A percentile compares a stretch with the other conserved stretches of the same genome.
phyloP scores from a whole-genome alignment of 2,113 vertebrate genomes.

The Mustela nigripes region DNA sequence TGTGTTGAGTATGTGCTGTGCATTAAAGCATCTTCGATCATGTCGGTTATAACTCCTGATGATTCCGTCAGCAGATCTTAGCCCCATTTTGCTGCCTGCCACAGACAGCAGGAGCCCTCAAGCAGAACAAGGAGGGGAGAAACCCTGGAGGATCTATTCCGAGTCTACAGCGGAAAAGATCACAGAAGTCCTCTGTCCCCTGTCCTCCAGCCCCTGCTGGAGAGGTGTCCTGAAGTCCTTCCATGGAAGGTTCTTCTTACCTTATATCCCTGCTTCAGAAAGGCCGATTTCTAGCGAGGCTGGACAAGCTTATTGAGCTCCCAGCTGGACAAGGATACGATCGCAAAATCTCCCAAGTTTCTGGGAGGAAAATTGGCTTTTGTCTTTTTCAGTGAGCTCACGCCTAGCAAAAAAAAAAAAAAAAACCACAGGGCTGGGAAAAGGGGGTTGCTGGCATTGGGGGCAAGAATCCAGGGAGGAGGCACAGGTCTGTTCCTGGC shows the following conservation, averaged over 20 bases:
- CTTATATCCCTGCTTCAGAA: background rate
- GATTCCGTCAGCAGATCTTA: background rate
- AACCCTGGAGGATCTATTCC: background rate
- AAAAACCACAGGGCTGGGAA: background rate
- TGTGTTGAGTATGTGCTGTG: background rate
- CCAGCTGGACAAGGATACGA: background rate
- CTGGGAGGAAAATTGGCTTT: background rate
- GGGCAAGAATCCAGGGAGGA: too few species aligned
- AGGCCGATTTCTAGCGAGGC: background rate
- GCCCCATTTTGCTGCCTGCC: background rate
- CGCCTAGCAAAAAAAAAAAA: rapidly evolving
- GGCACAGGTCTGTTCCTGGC: background rate
- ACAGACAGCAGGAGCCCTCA: background rate
- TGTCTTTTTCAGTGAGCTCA: background rate
- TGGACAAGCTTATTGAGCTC: background rate
- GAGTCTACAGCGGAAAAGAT: background rate
- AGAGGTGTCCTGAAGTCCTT: background rate
- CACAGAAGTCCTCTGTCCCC: rapidly evolving
- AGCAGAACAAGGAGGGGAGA: background rate
- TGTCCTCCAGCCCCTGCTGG: rapidly evolving
- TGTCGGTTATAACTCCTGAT: background rate
- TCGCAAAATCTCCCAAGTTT: background rate
- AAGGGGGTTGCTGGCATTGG: background rate
- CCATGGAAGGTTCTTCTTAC: background rate
- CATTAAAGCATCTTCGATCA: background rate